Evolutionary conservation across 2,113 vertebrate species (phyloP), one percentile per base, ranked within the genome.

Genomic region (Phalacrocorax aristotelis): DNA sequence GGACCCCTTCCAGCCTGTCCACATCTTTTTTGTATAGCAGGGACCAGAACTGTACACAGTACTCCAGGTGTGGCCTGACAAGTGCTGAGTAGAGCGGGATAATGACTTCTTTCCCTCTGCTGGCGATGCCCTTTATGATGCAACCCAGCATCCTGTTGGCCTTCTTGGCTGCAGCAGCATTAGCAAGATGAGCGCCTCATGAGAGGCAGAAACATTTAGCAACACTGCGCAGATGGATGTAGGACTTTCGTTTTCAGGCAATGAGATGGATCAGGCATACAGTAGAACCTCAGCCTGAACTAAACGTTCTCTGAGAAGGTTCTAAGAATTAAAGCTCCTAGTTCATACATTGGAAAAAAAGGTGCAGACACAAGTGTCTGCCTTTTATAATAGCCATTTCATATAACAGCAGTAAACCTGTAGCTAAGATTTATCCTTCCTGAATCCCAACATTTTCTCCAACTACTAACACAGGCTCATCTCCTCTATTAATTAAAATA

Each of bases 271-370:
- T 57, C 40, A 80, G 68, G 32, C 19, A 16, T 62, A 25, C 8
- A 42, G 36, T 5, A 4, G 32, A 75, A 89, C 27, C 3, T 34
- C n/a, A 62, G 12, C 10, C 22, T 0, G 0, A 62, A 48, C 48
- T 62, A 62, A n/a, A 38, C 13, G 30, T 80, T 55, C 32, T 30
- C 27, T 51, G 42, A 38, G 54, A 62, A 68, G 5, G 7, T 62
- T 74, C 42, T 38, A 62, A 68, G 48, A 20, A 62, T 64, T 70
- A 69, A 80, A 68, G 51, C 25, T 69, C 38, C 29, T 15, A 21
- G 38, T 80, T 64, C 14, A 42, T 4, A 5, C 18, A 70, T 1
- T 38, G 12, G 13, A 9, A 36, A 46, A 82, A 72, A 55, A 23
- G 23, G 7, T 27, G 36, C 48, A 87, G 61, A 68, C 74, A 64